Conservation (phyloP, 1,140 invertebrate genomes). For the Conus betulinus region DNA sequence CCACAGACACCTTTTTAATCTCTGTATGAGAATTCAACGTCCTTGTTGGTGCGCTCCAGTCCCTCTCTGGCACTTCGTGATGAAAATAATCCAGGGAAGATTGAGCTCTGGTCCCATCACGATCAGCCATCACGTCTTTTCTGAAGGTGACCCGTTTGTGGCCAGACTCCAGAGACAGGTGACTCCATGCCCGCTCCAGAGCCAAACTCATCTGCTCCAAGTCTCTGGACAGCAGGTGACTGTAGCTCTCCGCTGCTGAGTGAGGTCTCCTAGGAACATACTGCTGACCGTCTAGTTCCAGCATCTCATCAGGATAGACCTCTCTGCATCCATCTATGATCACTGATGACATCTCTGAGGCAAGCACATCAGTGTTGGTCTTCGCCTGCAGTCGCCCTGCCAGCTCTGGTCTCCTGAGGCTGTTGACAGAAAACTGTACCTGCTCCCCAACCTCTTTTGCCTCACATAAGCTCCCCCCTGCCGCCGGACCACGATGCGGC, state of each 20-base stretch:
- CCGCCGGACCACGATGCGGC: conserved; percentile 21
- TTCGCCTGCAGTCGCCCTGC: background rate
- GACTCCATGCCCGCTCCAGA: background rate
- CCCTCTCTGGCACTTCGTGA: conserved; percentile 9
- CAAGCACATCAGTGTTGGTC: background rate
- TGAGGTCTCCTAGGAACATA: background rate
- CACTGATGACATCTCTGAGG: background rate
- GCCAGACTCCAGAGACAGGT: background rate
- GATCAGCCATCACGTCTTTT: background rate
- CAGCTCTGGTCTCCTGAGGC: conserved; percentile 13
- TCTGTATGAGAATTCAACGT: background rate
- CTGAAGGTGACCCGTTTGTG: background rate
- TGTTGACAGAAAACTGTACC: conserved; percentile 24
- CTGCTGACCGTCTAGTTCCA: background rate
- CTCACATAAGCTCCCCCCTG: background rate
- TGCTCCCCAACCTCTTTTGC: conserved; percentile 3
- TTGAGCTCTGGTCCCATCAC: background rate
- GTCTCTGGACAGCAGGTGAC: conserved; percentile 14
- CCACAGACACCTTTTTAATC: background rate
- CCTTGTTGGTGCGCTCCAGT: background rate
- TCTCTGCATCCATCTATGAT: background rate
- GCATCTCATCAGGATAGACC: background rate
- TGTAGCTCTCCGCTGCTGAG: background rate
- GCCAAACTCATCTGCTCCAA: background rate
- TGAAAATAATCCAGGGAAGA: background rate